Base-by-base conservation (phyloP, 2,113 vertebrate species). In the Forbesichthys papilliferus region DNA sequence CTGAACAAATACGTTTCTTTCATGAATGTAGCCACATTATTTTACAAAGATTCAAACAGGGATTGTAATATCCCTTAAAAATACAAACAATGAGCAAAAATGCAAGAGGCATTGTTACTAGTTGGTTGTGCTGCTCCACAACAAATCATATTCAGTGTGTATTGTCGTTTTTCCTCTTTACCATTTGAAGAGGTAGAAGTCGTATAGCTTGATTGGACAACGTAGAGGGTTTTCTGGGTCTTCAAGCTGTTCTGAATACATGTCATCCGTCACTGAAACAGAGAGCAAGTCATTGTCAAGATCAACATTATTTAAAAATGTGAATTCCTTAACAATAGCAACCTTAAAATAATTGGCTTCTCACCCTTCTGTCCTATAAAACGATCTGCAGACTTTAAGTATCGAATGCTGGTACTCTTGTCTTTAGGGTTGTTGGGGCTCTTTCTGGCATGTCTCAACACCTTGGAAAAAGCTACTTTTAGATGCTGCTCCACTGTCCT, bases 141-240 rank as follows among this genome's bases (percentile, higher is more conserved):
- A 42, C 4, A 8, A 42, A 42, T 20, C 54, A n/a, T 9, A 9
- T n/a, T 7, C 10, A 20, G 36, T 56, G 54, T 56, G 54, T 9
- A n/a, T 20, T 56, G 10, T 56, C 10, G 20, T 1, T 11, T 42
- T 66, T 51, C 3, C 56, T 18, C 68, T 94, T 95, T 89, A 99
- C 98, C 97, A 99, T 96, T 99, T 99, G 90, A 99, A 99, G 96
- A 99, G 97, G 96, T 99, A 99, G 97, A 99, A 99, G 91, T 99
- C 98, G 56, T 99, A 99, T 76, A 99, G 96, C 90, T 99, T 99
- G 93, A 99, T 99, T 66, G 98, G 98, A 83, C 98, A 99, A 68
- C 98, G 94, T 85, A 99, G 88, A 2, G 98, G 98, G 84, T 98
- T 99, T 84, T 99, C 98, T 16, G 96, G 95, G 84, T 99, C 96